Evolutionary conservation across 64 coral and sea anemone genomes (phyloP).

Genomic region (Orbicella faveolata): DNA sequence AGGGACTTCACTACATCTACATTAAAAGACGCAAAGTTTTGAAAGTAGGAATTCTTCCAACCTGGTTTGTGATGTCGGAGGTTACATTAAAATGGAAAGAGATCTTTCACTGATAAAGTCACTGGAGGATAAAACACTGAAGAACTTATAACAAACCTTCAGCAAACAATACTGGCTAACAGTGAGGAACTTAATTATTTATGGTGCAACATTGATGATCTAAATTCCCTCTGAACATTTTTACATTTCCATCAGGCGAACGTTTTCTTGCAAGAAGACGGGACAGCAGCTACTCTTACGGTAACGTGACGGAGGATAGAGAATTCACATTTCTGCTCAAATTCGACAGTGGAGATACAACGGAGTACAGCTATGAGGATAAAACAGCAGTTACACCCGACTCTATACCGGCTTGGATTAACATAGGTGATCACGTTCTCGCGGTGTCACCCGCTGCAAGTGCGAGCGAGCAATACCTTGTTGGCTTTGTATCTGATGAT

Average conservation of each 20-base stretch:
- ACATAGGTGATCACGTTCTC: constrained; percentile 27
- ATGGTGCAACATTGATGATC: neutral
- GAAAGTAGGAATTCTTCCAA: too few species aligned
- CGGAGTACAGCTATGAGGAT: constrained; percentile 6
- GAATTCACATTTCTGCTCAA: neutral
- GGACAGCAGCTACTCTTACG: neutral
- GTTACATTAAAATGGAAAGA: too few species aligned
- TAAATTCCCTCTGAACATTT: neutral
- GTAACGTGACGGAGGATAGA: neutral
- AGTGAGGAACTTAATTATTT: too few species aligned
- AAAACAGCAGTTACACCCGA: neutral
- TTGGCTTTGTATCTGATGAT: constrained; percentile 12
- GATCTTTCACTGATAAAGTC: too few species aligned
- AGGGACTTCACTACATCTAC: too few species aligned
- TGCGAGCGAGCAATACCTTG: neutral
- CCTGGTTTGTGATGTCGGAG: too few species aligned
- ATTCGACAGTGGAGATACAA: constrained; percentile 18
- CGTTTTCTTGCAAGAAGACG: neutral
- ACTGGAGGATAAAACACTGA: too few species aligned
- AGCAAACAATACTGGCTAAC: too few species aligned
- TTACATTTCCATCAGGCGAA: neutral
- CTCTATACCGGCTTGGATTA: neutral
- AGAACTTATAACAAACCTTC: too few species aligned
- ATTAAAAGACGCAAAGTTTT: too few species aligned
- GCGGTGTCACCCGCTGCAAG: neutral